Evolutionary conservation across 1,140 invertebrate genomes (phyloP), one percentile per base, ranked within the genome.

Genomic region (Orchestia grillus): DNA sequence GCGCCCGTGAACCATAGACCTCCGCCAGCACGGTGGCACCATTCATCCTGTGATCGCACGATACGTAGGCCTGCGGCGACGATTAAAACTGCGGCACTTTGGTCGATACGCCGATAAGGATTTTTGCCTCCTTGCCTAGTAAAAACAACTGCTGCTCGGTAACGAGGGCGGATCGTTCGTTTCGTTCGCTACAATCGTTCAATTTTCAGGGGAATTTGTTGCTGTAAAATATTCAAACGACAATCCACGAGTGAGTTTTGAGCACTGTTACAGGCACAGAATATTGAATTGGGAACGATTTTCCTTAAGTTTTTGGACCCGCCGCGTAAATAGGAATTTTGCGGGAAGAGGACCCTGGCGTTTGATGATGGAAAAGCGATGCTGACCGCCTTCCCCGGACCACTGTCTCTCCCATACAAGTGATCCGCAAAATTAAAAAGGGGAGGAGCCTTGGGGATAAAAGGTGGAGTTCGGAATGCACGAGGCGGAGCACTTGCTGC

Each of bases 331-430:
- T 77, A 77, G 62, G 62, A 77, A 77, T 77, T 77, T 77, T 28
- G 62, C 28, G 62, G 62, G 36, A 77, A 77, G 62, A 28, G 62
- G 28, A 77, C 62, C 62, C 62, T 77, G 28, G 62, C 62, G 62
- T 77, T 77, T 77, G 62, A 77, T 77, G 62, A 77, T 77, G 62
- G 62, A 77, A 77, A 77, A 77, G 62, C 62, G 62, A 77, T 77
- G 62, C 62, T 77, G 11, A 77, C 62, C 62, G 62, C 62, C 62
- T 77, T 77, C 62, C 62, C 62, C 62, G 62, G 62, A 77, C 62
- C 62, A 77, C 62, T 77, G 62, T 77, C 28, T 77, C 62, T 77
- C 62, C 62, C 62, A 77, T 77, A 77, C 62, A 77, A 77, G 62
- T 77, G 62, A 77, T 77, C 62, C 62, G 62, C 62, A 77, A 77